These are phyloP conservation scores for Drosophila prostipennis DNA, from an alignment of 2,888 invertebrate species.

Conservation along the genomic window DNA sequence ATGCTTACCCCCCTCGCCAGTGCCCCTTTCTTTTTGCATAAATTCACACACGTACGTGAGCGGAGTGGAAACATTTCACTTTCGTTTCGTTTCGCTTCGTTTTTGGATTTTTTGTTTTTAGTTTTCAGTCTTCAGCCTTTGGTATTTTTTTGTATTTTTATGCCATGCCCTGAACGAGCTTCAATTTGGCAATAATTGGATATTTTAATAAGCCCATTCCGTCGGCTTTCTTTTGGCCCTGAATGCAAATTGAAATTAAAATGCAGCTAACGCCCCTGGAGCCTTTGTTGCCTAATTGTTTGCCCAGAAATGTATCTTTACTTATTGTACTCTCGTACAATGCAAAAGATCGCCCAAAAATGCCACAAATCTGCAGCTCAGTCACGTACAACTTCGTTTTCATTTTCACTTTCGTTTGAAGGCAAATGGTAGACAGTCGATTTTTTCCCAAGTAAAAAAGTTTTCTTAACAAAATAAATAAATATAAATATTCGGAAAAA, in stretches of 20 bases:
- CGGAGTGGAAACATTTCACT: constrained; percentile 67
- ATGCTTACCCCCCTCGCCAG: constrained; percentile 3
- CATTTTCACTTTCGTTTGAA: constrained; percentile 63
- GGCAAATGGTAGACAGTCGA: neutral
- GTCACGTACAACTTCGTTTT: constrained; percentile 63
- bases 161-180: constrained; percentile 40
- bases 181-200: constrained; percentile 77
- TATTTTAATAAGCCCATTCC: constrained; percentile 67
- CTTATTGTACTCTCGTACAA: constrained; percentile 41
- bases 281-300: constrained; percentile 44
- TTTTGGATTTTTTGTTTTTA: constrained; percentile 8
- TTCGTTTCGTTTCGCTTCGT: constrained; percentile 56
- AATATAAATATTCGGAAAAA: neutral
- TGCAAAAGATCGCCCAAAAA: constrained; percentile 35
- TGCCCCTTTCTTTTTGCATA: constrained; percentile 33
- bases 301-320: constrained; percentile 39
- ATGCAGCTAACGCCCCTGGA: constrained; percentile 63
- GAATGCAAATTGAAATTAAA: constrained; percentile 75
- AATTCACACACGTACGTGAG: constrained; percentile 41
- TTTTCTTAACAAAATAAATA: neutral
- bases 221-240: constrained; percentile 71
- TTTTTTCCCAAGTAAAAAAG: neutral
- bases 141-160: constrained; percentile 2
- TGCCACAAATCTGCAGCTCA: constrained; percentile 56
- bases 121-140: constrained; percentile 6